Percentiles rank a stretch among this genome's conserved stretches.
Conservation (phyloP, 2,888 invertebrate species). For the Amitus sp. region DNA sequence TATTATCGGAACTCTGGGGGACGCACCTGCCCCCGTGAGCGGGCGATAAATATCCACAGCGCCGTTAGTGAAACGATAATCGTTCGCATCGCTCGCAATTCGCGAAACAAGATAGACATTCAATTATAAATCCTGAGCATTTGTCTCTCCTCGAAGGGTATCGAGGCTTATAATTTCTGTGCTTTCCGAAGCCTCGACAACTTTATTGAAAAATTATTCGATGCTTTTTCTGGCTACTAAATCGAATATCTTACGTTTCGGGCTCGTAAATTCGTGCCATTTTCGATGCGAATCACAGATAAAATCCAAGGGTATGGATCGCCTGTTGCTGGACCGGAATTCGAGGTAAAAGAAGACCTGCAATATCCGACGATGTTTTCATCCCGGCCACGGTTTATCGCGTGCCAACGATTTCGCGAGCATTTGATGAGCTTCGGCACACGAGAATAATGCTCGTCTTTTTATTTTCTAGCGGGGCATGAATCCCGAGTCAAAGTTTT, state of each 20-base stretch:
- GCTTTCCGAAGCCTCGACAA: neutral
- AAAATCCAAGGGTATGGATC: neutral
- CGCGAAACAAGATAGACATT: constrained; percentile 18
- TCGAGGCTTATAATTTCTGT: constrained; percentile 25
- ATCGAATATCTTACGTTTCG: no score
- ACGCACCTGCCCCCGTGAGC: constrained; percentile 25
- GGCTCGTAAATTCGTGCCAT: no score
- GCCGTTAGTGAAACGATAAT: constrained; percentile 19
- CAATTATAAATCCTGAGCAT: constrained; percentile 26
- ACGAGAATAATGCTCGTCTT: neutral
- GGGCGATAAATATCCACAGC: constrained; percentile 22
- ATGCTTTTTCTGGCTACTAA: no score
- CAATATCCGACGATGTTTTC: constrained; percentile 3
- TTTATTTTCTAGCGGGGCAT: neutral
- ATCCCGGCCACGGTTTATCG: constrained; percentile 4
- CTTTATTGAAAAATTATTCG: neutral
- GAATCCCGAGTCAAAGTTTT: no score
- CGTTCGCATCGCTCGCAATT: constrained; percentile 10
- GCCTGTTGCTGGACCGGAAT: constrained; percentile 5
- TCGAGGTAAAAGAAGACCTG: constrained; percentile 1
- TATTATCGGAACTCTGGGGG: constrained; percentile 25
- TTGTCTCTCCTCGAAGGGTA: constrained; percentile 9
- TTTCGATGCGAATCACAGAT: neutral
- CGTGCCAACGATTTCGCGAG: neutral
- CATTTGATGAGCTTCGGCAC: neutral